Base-by-base conservation (phyloP, 2,888 invertebrate genomes). In the Quadroppia sp. region DNA sequence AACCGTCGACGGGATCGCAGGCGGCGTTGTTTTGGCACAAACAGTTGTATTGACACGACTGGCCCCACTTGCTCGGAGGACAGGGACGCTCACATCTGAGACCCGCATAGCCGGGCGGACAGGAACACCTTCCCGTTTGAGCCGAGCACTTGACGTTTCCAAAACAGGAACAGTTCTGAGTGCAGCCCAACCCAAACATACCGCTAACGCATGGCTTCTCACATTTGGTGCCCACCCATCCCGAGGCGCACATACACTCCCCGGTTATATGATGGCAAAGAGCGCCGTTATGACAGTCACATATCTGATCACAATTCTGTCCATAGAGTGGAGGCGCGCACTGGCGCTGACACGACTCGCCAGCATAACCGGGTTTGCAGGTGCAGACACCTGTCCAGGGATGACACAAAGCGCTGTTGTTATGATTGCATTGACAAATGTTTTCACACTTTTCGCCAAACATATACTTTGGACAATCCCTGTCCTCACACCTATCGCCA, bases 221-320 rank as follows among this genome's bases (percentile, higher is more conserved):
- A 40, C 73, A 73, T 32, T 73, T 73, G 4, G n/a, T 7, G n/a
- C 70, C 70, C 42, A 28, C 40, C 69, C 70, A 73, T 11, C 73
- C 73, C 15, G 73, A 3, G 30, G 48, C 50, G 42, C 73, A 73
- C n/a, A 73, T 7, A 56, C 73, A 73, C 28, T 69, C 73, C 2
- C 94, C 94, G 81, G 91, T 89, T n/a, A 90, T 82, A 0, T 93
- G 90, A 48, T 91, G 90, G 82, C 94, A 94, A 78, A 89, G 90
- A 36, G 64, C 40, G 7, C 89, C 89, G 82, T 94, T 93, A 81
- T 88, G 87, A 82, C 94, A 94, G 76, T 88, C 86, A 81, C 94
- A 94, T 9, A 85, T 85, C 48, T 87, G 84, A 73, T 87, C 86
- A 80, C 94, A 94, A 17, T 73, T 32, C n/a, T 74, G 67, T 4